Evolutionary conservation across 2,888 invertebrate genomes (phyloP), one percentile per base, ranked within the genome.

Genomic region (Germaria angustata): DNA sequence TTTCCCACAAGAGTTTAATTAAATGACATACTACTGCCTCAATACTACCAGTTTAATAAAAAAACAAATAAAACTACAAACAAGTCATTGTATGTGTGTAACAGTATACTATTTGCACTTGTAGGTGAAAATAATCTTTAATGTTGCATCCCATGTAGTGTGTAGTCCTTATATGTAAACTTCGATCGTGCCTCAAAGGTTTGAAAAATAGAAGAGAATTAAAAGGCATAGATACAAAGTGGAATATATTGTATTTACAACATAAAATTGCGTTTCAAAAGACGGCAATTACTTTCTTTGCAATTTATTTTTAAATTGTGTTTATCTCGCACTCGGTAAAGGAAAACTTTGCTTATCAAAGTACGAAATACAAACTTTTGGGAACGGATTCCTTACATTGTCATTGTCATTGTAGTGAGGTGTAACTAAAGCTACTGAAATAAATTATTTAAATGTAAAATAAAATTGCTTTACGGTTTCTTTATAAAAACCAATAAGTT

Each of bases 1-100:
- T 66, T n/a, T n/a, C n/a, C 46, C 15, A 49, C 22, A 53, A 20
- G 55, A 69, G 20, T 69, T 75, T 75, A 80, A 80, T 75, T 75
- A 80, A 75, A 73, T 69, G 75, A 63, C 34, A 69, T 46, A 28
- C 39, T 51, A 39, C 22, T 28, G 32, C n/a, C 8, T n/a, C 49
- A 49, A 1, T 34, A 22, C n/a, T 17, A 46, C 15, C 3, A 9
- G 32, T 24, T 55, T 4, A 2, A 22, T 24, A 22, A 24, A n/a
- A 24, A 6, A 5, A 49, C 22, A 49, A 49, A 5, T 22, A 32
- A 46, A 28, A 20, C 2, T 15, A 32, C 28, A 28, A 28, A 28
- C 28, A 28, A 32, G n/a, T 11, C 13, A 11, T 46, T 8, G 2
- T 22, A 57, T 13, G n/a, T n/a, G n/a, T 44, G 51, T 11, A 39